Base-by-base conservation (phyloP, 2,797 vertebrate species). In the Coregonus sp. region DNA sequence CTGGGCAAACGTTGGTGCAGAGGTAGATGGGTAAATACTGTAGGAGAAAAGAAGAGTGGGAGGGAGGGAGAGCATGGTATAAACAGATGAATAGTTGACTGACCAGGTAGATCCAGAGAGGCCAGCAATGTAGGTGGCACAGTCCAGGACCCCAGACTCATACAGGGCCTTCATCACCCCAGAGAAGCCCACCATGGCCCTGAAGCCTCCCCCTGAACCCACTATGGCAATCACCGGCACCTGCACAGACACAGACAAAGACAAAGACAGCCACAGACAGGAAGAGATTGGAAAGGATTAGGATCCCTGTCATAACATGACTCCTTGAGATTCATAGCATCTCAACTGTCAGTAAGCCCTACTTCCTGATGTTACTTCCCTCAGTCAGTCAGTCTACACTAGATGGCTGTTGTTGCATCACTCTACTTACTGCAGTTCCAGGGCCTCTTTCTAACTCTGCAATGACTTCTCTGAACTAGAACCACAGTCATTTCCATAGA, bases 21-120 rank as follows among this genome's bases (percentile, higher is more conserved):
- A 56, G 29, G 29, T 37, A 12, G 54, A 33, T 37, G 31, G 5
- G 29, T 37, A 52, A 11, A 75, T 35, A 61, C 5, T 40, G 51
- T 3, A 18, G 14, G 51, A 33, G 65, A 54, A 67, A 75, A 20
- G 31, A 61, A 67, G n/a, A 61, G 66, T 20, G 6, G 51, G 18
- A 35, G 11, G n/a, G 25, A 3, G 4, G 68, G 14, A 56, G 15
- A 1, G 25, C n/a, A 52, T 72, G 50, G 20, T 72, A 52, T 11
- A 29, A 52, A 15, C 25, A 52, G 33, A 29, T 52, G 20, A 40
- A 50, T 29, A 16, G 6, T 31, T 70, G 78, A 89, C 94, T 82
- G 86, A 98, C 98, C 98, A 99, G 0, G 98, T 99, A 78, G 98
- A 99, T 84, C 98, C 98, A 0, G 98, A 99, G 71, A 99, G 96